phyloP scores from a whole-genome alignment of 1,140 invertebrate species.

The Wiebesia pumilae region DNA sequence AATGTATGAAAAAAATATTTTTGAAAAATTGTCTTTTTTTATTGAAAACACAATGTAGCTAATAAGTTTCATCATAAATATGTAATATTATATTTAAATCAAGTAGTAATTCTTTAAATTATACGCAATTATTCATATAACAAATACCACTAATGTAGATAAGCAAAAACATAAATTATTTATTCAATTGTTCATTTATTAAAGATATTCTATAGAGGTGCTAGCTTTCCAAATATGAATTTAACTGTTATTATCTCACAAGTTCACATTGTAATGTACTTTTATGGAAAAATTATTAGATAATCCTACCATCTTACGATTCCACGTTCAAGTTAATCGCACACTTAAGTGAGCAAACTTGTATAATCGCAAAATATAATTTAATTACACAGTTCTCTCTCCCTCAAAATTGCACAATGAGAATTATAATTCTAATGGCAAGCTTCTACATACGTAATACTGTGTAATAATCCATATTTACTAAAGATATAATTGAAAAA shows the following conservation, averaged over 20 bases:
- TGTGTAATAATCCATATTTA: background rate
- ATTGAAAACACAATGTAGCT: too few species aligned
- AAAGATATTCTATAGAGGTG: background rate
- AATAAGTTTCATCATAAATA: too few species aligned
- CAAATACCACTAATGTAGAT: background rate
- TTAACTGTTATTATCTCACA: background rate
- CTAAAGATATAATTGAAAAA: background rate
- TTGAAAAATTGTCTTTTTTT: too few species aligned
- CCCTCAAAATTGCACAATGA: background rate
- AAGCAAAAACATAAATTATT: background rate
- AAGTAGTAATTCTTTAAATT: too few species aligned
- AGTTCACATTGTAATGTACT: background rate
- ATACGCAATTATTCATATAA: background rate
- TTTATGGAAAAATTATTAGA: slow-evolving; percentile 26
- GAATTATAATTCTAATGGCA: slow-evolving; percentile 13
- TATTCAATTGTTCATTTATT: background rate
- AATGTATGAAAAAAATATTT: too few species aligned
- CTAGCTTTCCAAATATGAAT: background rate
- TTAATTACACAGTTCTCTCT: slow-evolving; percentile 25
- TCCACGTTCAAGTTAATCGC: slow-evolving; percentile 14
- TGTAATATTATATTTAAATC: too few species aligned
- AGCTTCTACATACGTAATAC: background rate
- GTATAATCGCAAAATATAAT: slow-evolving; percentile 45
- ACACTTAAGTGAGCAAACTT: slow-evolving; percentile 30
- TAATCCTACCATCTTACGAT: slow-evolving; percentile 11